Percentiles rank a stretch among this genome's conserved stretches.
Evolutionary conservation across 2,113 vertebrate species (phyloP).

Genomic region (Pandion haliaetus): DNA sequence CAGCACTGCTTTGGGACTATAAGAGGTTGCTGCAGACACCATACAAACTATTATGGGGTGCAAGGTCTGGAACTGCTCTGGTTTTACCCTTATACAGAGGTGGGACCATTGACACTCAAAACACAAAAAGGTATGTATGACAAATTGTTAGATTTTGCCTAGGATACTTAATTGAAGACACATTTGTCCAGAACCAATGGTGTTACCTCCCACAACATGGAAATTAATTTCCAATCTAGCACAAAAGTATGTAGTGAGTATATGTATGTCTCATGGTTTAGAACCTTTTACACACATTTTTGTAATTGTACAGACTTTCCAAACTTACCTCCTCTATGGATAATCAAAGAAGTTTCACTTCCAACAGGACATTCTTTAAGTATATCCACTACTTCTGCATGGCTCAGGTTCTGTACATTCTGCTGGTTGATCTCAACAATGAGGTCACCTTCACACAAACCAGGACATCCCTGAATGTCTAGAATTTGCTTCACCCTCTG

Average conservation of each 20-base stretch:
- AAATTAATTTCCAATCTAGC: slow-evolving; percentile 26
- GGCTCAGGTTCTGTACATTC: slow-evolving; percentile 89
- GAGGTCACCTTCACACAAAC: slow-evolving; percentile 95
- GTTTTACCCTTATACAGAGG: not conserved
- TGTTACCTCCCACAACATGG: not conserved
- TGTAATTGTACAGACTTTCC: slow-evolving; percentile 57
- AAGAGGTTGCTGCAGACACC: not conserved
- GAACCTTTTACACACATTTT: slow-evolving; percentile 65
- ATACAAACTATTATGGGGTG: not conserved
- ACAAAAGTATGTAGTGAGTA: slow-evolving; percentile 36
- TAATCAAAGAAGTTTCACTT: slow-evolving; percentile 89
- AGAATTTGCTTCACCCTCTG: slow-evolving; percentile 97
- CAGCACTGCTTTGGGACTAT: not conserved
- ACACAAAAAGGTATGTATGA: not conserved
- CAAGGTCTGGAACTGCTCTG: not conserved
- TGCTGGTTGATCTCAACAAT: slow-evolving; percentile 98
- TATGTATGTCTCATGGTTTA: slow-evolving; percentile 43
- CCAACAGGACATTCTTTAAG: slow-evolving; percentile 95
- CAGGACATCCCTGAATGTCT: slow-evolving; percentile 95
- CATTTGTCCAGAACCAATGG: not conserved
- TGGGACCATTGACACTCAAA: slow-evolving; percentile 20
- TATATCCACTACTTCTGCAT: slow-evolving; percentile 97
- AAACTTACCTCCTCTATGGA: slow-evolving; percentile 92
- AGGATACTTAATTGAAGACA: slow-evolving; percentile 26
- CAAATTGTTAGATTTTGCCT: slow-evolving; percentile 2